A percentile compares a stretch with the other conserved stretches of the same genome.
These are phyloP conservation scores for Bufotes viridis DNA, from an alignment of 2,797 vertebrate species.

Conservation along the genomic window DNA sequence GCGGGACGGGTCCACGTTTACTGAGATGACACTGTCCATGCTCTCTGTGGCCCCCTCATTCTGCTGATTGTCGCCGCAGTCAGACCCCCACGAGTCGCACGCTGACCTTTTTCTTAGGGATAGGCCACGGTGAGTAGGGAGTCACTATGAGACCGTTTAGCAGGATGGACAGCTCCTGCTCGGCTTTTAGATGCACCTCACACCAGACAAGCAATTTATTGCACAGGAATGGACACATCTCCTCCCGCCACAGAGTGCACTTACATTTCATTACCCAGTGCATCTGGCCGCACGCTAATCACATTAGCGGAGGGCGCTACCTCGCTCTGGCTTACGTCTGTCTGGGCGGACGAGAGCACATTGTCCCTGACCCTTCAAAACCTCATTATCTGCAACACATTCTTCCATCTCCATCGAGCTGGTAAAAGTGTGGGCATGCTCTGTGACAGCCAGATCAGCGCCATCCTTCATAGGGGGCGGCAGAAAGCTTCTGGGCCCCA, in stretches of 20 bases:
- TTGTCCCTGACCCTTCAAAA: slow-evolving; percentile 7
- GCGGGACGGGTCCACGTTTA: no score
- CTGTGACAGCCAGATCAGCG: not conserved
- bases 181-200: not conserved
- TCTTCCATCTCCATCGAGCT: not conserved
- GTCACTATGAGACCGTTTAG: not conserved
- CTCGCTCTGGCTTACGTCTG: slow-evolving; percentile 14
- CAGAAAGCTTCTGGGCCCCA: not conserved
- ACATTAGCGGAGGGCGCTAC: slow-evolving; percentile 5
- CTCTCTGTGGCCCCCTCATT: no score
- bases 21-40: no score
- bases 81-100: not conserved
- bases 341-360: not conserved
- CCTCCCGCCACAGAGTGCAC: slow-evolving; percentile 18
- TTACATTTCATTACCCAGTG: slow-evolving; percentile 48
- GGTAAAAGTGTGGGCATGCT: not conserved
- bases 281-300: slow-evolving; percentile 30
- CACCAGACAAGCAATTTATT: not conserved
- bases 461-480: not conserved
- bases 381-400: not conserved
- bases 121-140: not conserved
- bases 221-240: not conserved
- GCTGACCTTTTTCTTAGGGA: not conserved
- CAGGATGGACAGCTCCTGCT: no score
- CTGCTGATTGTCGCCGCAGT: no score